These are phyloP conservation scores for Dynastes tityus DNA, from an alignment of 2,888 invertebrate species.

Conservation along the genomic window DNA sequence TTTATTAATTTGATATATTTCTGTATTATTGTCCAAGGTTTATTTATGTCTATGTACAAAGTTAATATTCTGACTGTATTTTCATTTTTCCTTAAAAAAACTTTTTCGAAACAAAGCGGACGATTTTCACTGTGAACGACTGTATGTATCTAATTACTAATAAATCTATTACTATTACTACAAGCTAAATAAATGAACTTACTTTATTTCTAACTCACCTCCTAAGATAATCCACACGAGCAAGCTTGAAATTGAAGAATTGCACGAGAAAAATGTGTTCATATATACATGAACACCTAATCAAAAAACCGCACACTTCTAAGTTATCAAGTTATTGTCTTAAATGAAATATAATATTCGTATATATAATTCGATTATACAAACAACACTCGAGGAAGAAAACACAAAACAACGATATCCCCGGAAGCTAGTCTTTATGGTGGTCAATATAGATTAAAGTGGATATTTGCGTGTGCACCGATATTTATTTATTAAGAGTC, in stretches of 20 bases:
- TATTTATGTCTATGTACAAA: no score
- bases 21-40: no score
- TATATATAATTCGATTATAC: conserved; percentile 21
- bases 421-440: neutral
- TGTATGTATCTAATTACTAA: no score
- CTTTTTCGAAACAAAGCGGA: no score
- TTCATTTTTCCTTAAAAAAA: no score
- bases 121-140: no score
- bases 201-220: neutral
- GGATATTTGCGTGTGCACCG: conserved; percentile 1
- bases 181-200: neutral
- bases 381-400: neutral
- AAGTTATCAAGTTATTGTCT: conserved; percentile 33
- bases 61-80: no score
- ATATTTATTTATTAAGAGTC: neutral
- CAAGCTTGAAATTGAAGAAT: neutral
- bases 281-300: neutral
- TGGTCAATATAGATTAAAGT: neutral
- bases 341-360: conserved; percentile 30
- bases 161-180: no score
- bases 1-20: no score
- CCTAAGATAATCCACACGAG: neutral
- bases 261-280: neutral
- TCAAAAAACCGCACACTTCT: conserved; percentile 21
- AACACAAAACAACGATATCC: neutral